Evolutionary conservation across 2,888 invertebrate species (phyloP).

Genomic region (Hydropsyche betteni): DNA sequence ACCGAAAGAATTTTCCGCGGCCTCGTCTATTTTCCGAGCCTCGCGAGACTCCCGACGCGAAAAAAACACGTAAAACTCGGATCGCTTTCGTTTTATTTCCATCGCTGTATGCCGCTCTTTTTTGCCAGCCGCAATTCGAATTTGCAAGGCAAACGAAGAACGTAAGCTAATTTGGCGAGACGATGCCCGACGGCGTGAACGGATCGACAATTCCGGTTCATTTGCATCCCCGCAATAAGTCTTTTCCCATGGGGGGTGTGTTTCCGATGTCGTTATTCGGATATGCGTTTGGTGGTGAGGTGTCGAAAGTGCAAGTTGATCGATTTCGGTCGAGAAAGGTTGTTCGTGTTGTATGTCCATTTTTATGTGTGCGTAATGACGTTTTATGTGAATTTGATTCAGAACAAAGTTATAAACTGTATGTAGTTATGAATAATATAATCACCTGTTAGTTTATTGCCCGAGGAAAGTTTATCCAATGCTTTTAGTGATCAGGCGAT

Average conservation of each 20-base stretch:
- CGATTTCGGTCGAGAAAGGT: too few relatives aligned
- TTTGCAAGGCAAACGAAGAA: slow-evolving; percentile 40
- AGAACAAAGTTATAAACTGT: too few relatives aligned
- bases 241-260: neutral
- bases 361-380: too few relatives aligned
- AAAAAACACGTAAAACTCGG: neutral
- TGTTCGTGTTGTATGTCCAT: too few relatives aligned
- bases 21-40: slow-evolving; percentile 1
- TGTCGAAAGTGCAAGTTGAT: too few relatives aligned
- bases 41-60: neutral
- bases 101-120: neutral
- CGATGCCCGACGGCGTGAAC: neutral
- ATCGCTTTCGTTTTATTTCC: neutral
- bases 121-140: neutral
- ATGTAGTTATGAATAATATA: too few relatives aligned
- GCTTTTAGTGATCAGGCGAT: too few relatives aligned
- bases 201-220: slow-evolving; percentile 34
- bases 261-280: too few relatives aligned
- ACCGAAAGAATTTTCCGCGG: slow-evolving; percentile 6
- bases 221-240: slow-evolving; percentile 40
- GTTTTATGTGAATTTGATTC: too few relatives aligned
- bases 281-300: too few relatives aligned
- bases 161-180: slow-evolving; percentile 41
- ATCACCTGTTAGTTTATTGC: too few relatives aligned
- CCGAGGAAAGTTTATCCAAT: too few relatives aligned